Base-by-base conservation (phyloP, 1,140 invertebrate genomes). In the Drosophila burlai region DNA sequence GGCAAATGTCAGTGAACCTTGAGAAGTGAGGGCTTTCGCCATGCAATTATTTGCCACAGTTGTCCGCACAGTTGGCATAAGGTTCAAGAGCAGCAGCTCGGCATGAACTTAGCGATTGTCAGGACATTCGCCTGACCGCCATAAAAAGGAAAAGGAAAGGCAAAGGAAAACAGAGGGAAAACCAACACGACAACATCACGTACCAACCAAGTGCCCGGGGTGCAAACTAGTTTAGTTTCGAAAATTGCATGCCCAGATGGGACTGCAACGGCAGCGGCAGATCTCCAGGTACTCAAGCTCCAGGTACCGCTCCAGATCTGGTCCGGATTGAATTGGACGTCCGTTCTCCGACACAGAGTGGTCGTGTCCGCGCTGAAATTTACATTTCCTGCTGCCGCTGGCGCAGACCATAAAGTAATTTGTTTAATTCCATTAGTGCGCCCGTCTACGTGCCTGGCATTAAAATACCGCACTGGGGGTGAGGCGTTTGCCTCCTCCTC, bases 391-490 rank as follows among this genome's bases (percentile, higher is more conserved):
- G 54, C 74, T 72, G 73, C 52, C 55, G 36, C 26, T 61, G 50
- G 63, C 43, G 45, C 57, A 87, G 80, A 89, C 73, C 77, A 81
- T 89, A 75, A 90, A 87, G 71, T 84, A 87, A 87, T 87, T 87
- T 87, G 81, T 81, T 87, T 87, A 87, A 87, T 87, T 87, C 84
- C 84, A 87, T 87, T 87, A 87, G 76, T 72, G 86, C 57, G 60
- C 40, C 42, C 52, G 52, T 52, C 60, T 78, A 90, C 84, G 84
- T 87, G 84, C 68, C 16, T 29, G 40, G 84, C 85, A 89, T 87
- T 78, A 47, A 71, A 83, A 83, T 81, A 69, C 52, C 59, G 49
- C 72, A 42, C 68, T 46, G 42, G 52, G 24, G 16, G 40, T 26
- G 65, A 34, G 24, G 62, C 10, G 31, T 29, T 16, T 7, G 29